phyloP scores from a whole-genome alignment of 2,888 invertebrate species.

The Callyntrura sp. region DNA sequence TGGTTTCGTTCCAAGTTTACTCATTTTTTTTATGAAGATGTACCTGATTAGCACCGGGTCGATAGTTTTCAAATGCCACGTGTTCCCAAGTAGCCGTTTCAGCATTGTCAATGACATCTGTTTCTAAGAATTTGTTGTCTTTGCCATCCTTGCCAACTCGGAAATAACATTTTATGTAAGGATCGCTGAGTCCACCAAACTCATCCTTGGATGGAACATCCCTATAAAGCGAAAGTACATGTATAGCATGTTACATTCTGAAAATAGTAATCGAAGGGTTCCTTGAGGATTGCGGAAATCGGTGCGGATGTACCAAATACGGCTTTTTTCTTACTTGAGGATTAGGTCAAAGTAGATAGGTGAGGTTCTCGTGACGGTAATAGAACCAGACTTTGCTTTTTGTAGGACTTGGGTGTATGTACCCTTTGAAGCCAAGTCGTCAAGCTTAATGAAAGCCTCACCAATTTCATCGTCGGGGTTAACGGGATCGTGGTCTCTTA shows the following conservation, averaged over 20 bases:
- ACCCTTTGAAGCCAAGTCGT: conserved; percentile 75
- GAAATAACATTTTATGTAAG: conserved; percentile 80
- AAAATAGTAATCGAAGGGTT: no score
- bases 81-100: conserved; percentile 76
- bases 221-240: no score
- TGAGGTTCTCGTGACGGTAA: conserved; percentile 76
- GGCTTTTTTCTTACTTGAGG: conserved; percentile 76
- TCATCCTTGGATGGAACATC: conserved; percentile 77
- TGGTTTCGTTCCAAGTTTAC: no score
- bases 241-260: no score
- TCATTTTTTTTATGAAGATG: conserved; percentile 1
- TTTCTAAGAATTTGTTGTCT: conserved; percentile 77
- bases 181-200: conserved; percentile 78
- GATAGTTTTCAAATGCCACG: conserved; percentile 79
- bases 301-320: no score
- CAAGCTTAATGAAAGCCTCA: conserved; percentile 74
- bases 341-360: conserved; percentile 78
- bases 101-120: conserved; percentile 72
- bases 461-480: conserved; percentile 80
- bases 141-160: conserved; percentile 77
- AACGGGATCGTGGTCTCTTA: conserved; percentile 80
- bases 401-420: conserved; percentile 69
- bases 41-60: conserved; percentile 78
- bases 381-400: conserved; percentile 76
- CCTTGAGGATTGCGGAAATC: no score